phyloP scores from a whole-genome alignment of 1,140 invertebrate genomes.

The Cyrtorhinus lividipennis region DNA sequence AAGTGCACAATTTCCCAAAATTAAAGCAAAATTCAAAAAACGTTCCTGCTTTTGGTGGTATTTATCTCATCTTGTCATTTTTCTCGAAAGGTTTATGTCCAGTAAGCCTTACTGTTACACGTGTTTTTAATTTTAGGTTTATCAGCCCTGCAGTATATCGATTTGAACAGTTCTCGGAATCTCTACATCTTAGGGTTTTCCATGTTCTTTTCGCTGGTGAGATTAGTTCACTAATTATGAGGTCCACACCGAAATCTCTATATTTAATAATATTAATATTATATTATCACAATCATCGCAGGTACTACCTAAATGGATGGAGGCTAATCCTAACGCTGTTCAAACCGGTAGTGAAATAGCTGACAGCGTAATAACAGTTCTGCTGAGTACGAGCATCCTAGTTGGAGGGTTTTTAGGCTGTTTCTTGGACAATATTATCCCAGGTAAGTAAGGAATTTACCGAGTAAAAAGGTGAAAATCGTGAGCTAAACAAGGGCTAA shows the following conservation, averaged over 20 bases:
- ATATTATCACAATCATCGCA: conserved; percentile 20
- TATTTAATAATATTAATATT: conserved; percentile 6
- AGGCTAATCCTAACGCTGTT: conserved; percentile 45
- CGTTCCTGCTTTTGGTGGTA: no score
- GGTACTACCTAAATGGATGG: conserved; percentile 62
- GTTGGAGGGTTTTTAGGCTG: conserved; percentile 66
- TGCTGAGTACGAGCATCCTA: conserved; percentile 71
- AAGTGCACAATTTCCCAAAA: no score
- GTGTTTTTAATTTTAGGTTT: no score
- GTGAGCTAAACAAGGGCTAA: no score
- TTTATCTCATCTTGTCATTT: no score
- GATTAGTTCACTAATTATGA: neutral
- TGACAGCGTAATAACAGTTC: conserved; percentile 59
- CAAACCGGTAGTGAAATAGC: conserved; percentile 50
- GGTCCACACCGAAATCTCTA: no score
- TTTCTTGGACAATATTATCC: conserved; percentile 69
- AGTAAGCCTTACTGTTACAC: no score
- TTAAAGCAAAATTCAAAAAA: neutral
- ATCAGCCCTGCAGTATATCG: conserved; percentile 66
- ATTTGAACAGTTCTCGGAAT: conserved; percentile 67
- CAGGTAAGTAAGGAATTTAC: conserved; percentile 42
- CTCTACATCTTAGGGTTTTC: conserved; percentile 79
- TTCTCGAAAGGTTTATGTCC: no score
- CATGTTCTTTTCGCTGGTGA: conserved; percentile 64
- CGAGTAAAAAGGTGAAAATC: no score